A percentile compares a stretch with the other conserved stretches of the same genome.
Evolutionary conservation across 2,113 vertebrate genomes (phyloP).

Genomic region (Sinocyclocheilus maitianheensis): DNA sequence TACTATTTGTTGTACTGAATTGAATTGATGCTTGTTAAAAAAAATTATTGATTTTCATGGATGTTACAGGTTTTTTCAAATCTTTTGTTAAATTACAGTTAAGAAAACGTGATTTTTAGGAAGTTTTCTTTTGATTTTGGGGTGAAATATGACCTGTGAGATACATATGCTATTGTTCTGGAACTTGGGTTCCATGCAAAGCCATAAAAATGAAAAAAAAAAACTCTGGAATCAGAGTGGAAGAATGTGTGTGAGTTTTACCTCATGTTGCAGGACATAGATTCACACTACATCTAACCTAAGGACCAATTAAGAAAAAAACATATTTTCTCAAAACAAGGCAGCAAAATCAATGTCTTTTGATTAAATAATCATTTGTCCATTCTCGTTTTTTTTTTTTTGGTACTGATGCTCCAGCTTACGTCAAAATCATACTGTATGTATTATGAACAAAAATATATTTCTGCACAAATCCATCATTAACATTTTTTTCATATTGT

Average conservation of each 20-base stretch:
- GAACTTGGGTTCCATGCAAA: constrained; percentile 66
- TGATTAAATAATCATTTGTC: background rate
- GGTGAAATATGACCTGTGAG: background rate
- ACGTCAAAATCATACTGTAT: constrained; percentile 31
- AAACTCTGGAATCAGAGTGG: constrained; percentile 61
- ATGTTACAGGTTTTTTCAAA: background rate
- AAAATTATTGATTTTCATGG: too few relatives aligned
- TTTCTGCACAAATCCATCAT: constrained; percentile 46
- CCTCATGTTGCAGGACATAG: constrained; percentile 71
- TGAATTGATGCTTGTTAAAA: too few relatives aligned
- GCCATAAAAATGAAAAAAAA: constrained; percentile 66
- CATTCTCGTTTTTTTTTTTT: constrained; percentile 19
- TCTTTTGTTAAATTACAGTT: too few relatives aligned
- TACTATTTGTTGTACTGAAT: too few relatives aligned
- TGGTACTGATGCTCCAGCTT: background rate
- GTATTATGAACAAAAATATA: constrained; percentile 20
- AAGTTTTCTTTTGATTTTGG: background rate
- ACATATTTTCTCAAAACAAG: constrained; percentile 40
- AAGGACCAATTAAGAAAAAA: constrained; percentile 71
- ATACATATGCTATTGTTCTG: constrained; percentile 61
- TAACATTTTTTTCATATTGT: constrained; percentile 41
- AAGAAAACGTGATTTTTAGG: too few relatives aligned
- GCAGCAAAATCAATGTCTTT: constrained; percentile 31
- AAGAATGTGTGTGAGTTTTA: constrained; percentile 70
- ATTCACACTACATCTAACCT: constrained; percentile 68